Evolutionary conservation across 2,888 invertebrate genomes (phyloP), one percentile per base, ranked within the genome.

Genomic region (Chesias legatella): DNA sequence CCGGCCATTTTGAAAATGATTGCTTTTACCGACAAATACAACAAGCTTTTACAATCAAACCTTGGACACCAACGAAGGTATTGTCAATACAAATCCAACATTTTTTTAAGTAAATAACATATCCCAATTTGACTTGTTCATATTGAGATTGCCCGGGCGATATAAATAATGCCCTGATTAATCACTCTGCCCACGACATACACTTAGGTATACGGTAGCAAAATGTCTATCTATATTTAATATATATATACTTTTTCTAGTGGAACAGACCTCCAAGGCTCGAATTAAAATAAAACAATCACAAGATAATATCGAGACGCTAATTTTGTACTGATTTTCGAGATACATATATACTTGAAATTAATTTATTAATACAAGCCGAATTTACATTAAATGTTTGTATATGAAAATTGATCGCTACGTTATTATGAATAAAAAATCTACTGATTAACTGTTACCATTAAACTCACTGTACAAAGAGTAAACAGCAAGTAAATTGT

Each of bases 191-290:
- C n/a, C n/a, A n/a, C n/a, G n/a, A n/a, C n/a, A n/a, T n/a, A n/a
- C n/a, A n/a, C n/a, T n/a, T 42, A 43, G 39, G 40, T 22, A 7
- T 24, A 42, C 44, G 39, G 39, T 33, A 44, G 32, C 33, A 46
- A 33, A 34, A 42, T 33, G 23, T 46, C 33, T 41, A 43, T 37
- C 36, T 45, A 48, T 33, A 10, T 11, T 6, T 11, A 17, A 48
- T 33, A 38, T 28, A 48, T 36, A 20, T 13, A 29, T 8, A 13
- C 27, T 10, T 30, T 27, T 8, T 8, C 32, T 26, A 46, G 50
- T 53, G 48, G 55, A 55, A 55, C 52, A 54, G 52, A 33, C 11
- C 39, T 32, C 24, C 35, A 44, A 36, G 31, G 24, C 22, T 26
- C 33, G 26, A 7, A 29, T 13, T n/a, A n/a, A 32, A 44, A 10